Percentiles rank a stretch among this genome's conserved stretches.
phyloP scores from a whole-genome alignment of 2,797 vertebrate genomes.

The Okamejei kenojei region DNA sequence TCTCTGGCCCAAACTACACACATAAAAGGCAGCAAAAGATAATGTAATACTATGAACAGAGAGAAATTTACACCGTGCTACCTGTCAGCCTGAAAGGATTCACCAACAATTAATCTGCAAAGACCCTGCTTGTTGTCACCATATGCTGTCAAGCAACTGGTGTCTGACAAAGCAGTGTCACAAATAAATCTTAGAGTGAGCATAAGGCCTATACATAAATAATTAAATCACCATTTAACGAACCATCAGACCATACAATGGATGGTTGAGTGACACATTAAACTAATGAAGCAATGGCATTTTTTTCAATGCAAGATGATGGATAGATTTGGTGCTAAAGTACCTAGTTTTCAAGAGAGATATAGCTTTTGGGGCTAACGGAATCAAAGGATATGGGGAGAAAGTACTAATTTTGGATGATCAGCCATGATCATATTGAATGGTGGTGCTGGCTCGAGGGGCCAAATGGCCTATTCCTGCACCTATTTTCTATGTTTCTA shows the following conservation, averaged over 20 bases:
- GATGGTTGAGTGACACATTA: not conserved
- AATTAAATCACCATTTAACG: not conserved
- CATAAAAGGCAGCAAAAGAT: not conserved
- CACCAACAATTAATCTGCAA: not conserved
- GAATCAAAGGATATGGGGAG: too few relatives aligned
- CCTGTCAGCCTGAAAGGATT: not conserved
- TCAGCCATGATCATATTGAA: too few relatives aligned
- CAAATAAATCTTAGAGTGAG: not conserved
- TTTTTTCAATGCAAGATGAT: not conserved
- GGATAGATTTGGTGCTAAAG: not conserved
- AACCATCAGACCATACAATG: not conserved
- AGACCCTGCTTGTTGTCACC: not conserved
- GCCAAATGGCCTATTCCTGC: too few relatives aligned
- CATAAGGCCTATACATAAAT: not conserved
- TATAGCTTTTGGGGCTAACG: too few relatives aligned
- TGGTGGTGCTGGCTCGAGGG: too few relatives aligned
- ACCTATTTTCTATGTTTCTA: too few relatives aligned
- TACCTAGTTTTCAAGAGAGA: not conserved
- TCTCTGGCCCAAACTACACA: not conserved
- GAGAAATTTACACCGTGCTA: not conserved
- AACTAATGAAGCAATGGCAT: not conserved
- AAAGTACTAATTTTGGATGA: too few relatives aligned
- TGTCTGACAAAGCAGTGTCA: not conserved
- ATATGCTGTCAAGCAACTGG: not conserved
- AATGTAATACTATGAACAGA: not conserved